Evolutionary conservation across 2,113 vertebrate species (phyloP).

Genomic region (Empidonax alnorum): DNA sequence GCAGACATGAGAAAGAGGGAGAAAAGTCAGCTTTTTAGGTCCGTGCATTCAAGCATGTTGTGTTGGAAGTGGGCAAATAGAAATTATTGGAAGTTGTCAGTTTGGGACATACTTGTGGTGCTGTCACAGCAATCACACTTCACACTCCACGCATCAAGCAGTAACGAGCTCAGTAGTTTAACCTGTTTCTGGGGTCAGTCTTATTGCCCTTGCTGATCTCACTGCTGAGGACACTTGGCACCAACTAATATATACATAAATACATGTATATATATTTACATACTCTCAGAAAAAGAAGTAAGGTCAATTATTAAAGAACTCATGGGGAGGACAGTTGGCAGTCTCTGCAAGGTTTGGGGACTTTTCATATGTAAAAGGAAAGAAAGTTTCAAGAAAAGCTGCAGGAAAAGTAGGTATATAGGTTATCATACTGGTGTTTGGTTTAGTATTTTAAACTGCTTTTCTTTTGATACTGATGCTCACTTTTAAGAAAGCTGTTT

Average conservation of each 20-base stretch:
- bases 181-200: neutral
- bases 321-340: neutral
- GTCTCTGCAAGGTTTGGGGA: neutral
- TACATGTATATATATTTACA: too few relatives aligned
- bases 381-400: neutral
- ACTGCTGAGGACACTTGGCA: neutral
- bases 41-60: constrained; percentile 14
- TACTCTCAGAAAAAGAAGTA: neutral
- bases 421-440: neutral
- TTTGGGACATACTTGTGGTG: neutral
- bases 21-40: constrained; percentile 25
- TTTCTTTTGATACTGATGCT: neutral
- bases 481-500: neutral
- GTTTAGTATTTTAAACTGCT: neutral
- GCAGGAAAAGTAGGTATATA: neutral
- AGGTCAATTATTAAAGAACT: neutral
- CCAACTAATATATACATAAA: neutral
- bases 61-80: neutral
- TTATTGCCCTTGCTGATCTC: neutral
- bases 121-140: neutral
- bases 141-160: neutral
- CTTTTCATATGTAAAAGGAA: neutral
- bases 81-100: neutral
- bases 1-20: neutral
- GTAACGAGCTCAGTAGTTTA: neutral